Base-by-base conservation (phyloP, 2,888 invertebrate genomes). In the Hydropsyche betteni region DNA sequence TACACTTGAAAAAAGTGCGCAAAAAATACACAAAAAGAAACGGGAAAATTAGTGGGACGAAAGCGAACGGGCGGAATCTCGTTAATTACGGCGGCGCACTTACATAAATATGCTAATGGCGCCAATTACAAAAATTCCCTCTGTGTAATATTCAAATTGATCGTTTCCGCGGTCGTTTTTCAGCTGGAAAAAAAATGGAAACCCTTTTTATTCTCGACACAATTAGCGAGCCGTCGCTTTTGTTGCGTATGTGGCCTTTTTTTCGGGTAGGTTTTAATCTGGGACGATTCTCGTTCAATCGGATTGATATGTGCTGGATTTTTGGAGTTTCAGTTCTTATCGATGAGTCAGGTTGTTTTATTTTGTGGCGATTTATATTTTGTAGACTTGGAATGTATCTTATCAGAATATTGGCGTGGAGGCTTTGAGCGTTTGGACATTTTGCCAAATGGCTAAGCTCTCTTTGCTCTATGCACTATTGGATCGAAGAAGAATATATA, bases 11-110 rank as follows among this genome's bases (percentile, higher is more conserved):
- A 10, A 44, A 44, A 44, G 10, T 10, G 44, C 44, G 44, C 44
- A 10, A 44, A 44, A 44, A 44, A n/a, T n/a, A n/a, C 3, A 44
- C 10, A 44, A 44, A 44, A 24, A 24, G 24, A 44, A 4, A 44
- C 10, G 44, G 10, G 3, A 44, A 44, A 44, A 44, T 44, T 44
- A 44, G 44, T 51, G 53, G 53, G 5, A 12, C 12, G 14, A 58
- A 24, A 58, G 24, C 24, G 16, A 58, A 16, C 24, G 16, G 24
- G 58, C 24, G 24, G 58, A 58, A 58, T 58, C 58, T 24, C 58
- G 58, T 58, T 58, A 58, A 58, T 58, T 64, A 64, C 34, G 64
- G n/a, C 34, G 36, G n/a, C 64, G 36, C 64, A 64, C 64, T 64
- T 64, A 8, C 34, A 36, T 36, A 64, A 64, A 64, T 64, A 64